These are phyloP conservation scores for Terebella lapidaria DNA, from an alignment of 2,888 invertebrate genomes.

Conservation along the genomic window DNA sequence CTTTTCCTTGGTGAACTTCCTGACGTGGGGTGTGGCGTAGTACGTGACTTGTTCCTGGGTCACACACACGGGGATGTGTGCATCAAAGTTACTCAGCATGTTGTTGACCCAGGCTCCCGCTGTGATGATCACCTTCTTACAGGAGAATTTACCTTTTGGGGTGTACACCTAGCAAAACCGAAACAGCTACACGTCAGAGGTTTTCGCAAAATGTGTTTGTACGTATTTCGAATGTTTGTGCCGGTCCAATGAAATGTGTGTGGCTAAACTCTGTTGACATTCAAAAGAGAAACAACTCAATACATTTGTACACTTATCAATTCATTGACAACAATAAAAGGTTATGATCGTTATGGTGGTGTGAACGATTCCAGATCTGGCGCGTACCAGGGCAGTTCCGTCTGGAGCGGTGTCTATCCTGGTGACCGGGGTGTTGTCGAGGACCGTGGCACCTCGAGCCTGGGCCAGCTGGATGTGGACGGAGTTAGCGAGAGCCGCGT, in stretches of 20 bases:
- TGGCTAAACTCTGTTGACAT: too few relatives aligned
- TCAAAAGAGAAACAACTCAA: too few relatives aligned
- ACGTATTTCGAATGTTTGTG: too few relatives aligned
- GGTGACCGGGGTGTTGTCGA: slow-evolving; percentile 40
- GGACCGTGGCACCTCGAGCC: slow-evolving; percentile 39
- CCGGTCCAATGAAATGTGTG: too few relatives aligned
- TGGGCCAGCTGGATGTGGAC: slow-evolving; percentile 45
- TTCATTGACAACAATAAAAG: too few relatives aligned
- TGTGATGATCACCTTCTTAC: slow-evolving; percentile 39
- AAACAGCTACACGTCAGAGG: too few relatives aligned
- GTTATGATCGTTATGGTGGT: too few relatives aligned
- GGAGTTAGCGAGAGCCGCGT: slow-evolving; percentile 44
- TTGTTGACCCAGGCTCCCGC: slow-evolving; percentile 50
- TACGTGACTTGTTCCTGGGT: slow-evolving; percentile 51
- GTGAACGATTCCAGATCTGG: too few relatives aligned
- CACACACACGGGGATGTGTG: slow-evolving; percentile 45
- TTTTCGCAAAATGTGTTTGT: too few relatives aligned
- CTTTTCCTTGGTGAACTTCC: slow-evolving; percentile 45
- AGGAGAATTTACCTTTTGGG: slow-evolving; percentile 34
- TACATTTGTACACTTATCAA: too few relatives aligned
- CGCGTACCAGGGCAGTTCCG: slow-evolving; percentile 25
- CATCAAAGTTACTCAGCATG: slow-evolving; percentile 39
- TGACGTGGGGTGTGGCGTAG: slow-evolving; percentile 40
- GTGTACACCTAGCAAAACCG: slow-evolving; percentile 43
- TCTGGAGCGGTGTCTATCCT: slow-evolving; percentile 27